These are phyloP conservation scores for Mobula birostris DNA, from an alignment of 2,113 vertebrate species.

Conservation along the genomic window DNA sequence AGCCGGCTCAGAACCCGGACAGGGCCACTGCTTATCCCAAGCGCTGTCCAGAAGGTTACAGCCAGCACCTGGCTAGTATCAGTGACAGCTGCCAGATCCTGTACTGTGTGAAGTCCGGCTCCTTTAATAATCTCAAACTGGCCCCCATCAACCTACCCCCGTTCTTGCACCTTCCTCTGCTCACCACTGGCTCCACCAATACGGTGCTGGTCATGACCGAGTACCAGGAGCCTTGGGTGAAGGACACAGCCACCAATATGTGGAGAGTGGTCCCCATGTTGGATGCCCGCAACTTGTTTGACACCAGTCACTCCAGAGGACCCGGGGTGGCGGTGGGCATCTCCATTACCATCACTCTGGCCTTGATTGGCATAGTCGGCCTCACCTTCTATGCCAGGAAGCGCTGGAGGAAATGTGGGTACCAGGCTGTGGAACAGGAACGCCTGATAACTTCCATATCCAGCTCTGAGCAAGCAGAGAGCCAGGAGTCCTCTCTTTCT, in stretches of 20 bases:
- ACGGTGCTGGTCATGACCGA: slow-evolving; percentile 70
- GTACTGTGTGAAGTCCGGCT: slow-evolving; percentile 68
- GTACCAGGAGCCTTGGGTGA: slow-evolving; percentile 64
- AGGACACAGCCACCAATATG: slow-evolving; percentile 54
- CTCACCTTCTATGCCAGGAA: not conserved
- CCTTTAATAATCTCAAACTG: slow-evolving; percentile 64
- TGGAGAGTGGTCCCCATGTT: slow-evolving; percentile 60
- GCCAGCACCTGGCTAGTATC: slow-evolving; percentile 73
- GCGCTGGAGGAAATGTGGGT: not conserved
- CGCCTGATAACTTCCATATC: not conserved
- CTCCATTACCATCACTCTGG: not conserved
- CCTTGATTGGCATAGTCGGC: not conserved
- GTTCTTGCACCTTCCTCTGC: slow-evolving; percentile 60
- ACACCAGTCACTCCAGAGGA: accelerated
- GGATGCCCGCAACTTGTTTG: accelerated
- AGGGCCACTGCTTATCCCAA: slow-evolving; percentile 41
- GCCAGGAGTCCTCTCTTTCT: not conserved
- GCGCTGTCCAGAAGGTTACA: slow-evolving; percentile 70
- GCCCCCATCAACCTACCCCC: slow-evolving; percentile 66
- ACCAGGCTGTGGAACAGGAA: not conserved
- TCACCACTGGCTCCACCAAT: slow-evolving; percentile 53
- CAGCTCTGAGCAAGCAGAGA: not conserved
- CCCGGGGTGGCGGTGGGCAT: not conserved
- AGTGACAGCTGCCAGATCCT: slow-evolving; percentile 79
- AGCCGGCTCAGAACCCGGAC: not conserved